Percentiles rank a stretch among this genome's conserved stretches.
Conservation (phyloP, 35 echinoderm and acorn worm species). For the Apostichopus japonicus region DNA sequence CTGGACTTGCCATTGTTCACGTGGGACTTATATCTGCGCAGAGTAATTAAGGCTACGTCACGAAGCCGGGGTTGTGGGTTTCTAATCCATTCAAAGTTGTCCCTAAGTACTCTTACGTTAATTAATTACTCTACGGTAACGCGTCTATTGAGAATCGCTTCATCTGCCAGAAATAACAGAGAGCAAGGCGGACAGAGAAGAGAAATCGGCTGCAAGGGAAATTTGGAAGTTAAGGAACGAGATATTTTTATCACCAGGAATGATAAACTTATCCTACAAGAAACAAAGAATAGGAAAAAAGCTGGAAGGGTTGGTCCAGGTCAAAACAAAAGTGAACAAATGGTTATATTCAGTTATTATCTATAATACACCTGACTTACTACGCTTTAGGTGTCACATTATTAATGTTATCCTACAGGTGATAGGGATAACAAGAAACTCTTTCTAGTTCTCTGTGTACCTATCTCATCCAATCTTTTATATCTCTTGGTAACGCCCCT, state of each 20-base stretch:
- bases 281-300: neutral
- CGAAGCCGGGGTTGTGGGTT: neutral
- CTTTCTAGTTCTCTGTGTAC: too few species aligned
- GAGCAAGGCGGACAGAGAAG: neutral
- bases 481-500: too few species aligned
- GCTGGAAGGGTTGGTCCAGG: neutral
- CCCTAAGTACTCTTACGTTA: slow-evolving; percentile 4
- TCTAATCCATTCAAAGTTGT: slow-evolving; percentile 9
- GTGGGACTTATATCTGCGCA: neutral
- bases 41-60: neutral
- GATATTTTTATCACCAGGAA: neutral
- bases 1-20: neutral
- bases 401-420: too few species aligned
- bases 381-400: too few species aligned
- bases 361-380: too few species aligned
- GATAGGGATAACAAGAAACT: too few species aligned
- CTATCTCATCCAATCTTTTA: too few species aligned
- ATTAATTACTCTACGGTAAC: slow-evolving; percentile 44
- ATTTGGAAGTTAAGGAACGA: neutral
- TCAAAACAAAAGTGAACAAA: neutral
- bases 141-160: slow-evolving; percentile 15
- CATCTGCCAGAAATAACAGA: slow-evolving; percentile 30
- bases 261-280: neutral
- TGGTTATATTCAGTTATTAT: too few species aligned
- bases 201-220: neutral